Percentiles rank a stretch among this genome's conserved stretches.
Evolutionary conservation across 2,113 vertebrate species (phyloP).

Genomic region (Nothocercus nigrocapillus): DNA sequence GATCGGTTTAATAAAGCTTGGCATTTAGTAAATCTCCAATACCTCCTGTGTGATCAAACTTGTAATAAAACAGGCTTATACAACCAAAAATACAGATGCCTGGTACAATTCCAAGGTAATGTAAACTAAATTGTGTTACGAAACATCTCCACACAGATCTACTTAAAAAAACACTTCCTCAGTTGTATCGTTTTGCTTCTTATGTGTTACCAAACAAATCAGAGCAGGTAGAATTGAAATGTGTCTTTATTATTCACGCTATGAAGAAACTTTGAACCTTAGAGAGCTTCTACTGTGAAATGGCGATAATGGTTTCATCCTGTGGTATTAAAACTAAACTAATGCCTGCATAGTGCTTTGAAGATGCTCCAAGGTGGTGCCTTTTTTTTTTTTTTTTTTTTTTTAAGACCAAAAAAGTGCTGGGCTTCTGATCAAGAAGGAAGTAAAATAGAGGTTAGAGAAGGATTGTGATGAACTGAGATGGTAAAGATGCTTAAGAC

Average conservation of each 20-base stretch:
- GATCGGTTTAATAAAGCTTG: neutral
- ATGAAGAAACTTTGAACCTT: neutral
- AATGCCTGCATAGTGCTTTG: neutral
- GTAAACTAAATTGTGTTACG: neutral
- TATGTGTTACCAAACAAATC: neutral
- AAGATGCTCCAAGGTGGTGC: neutral
- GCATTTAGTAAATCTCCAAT: neutral
- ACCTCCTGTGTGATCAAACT: neutral
- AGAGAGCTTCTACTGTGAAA: neutral
- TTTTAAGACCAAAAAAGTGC: neutral
- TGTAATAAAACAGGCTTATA: neutral
- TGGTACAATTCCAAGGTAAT: neutral
- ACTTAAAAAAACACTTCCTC: neutral
- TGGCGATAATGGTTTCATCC: neutral
- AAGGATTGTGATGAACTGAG: neutral
- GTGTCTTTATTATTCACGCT: neutral
- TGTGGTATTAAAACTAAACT: neutral
- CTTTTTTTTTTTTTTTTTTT: neutral
- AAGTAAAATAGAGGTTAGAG: neutral
- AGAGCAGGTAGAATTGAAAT: neutral
- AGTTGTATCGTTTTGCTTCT: neutral
- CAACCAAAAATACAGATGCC: neutral
- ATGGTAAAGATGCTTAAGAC: neutral
- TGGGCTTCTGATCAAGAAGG: slow-evolving; percentile 3
- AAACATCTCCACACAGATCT: neutral